Percentiles rank a stretch among this genome's conserved stretches.
phyloP scores from a whole-genome alignment of 2,888 invertebrate genomes.

The Cacoxenus indagator region DNA sequence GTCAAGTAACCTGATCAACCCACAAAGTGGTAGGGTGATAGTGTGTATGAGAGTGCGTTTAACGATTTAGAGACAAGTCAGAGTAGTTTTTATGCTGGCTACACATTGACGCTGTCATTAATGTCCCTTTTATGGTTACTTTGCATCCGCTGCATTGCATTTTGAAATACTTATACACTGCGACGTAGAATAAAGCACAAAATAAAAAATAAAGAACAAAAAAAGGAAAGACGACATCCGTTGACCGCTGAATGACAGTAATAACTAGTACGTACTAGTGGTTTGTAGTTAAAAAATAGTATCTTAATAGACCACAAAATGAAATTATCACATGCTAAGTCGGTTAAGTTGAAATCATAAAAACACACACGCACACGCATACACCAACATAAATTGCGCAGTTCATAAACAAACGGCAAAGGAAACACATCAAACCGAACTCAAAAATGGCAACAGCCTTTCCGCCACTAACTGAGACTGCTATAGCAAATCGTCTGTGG shows the following conservation, averaged over 20 bases:
- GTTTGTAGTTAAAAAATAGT: not conserved
- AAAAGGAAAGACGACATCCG: not conserved
- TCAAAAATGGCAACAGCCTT: not conserved
- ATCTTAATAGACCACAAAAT: not conserved
- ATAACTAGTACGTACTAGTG: too few relatives aligned
- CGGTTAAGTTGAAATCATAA: not conserved
- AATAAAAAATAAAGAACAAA: too few relatives aligned
- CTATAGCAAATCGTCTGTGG: not conserved
- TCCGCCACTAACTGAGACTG: not conserved
- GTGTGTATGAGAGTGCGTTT: too few relatives aligned
- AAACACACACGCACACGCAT: not conserved
- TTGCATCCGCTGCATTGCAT: not conserved
- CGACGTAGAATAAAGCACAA: constrained; percentile 1
- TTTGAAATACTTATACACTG: constrained; percentile 15
- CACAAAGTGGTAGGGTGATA: not conserved
- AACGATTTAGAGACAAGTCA: constrained; percentile 3
- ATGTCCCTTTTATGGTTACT: not conserved
- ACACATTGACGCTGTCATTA: not conserved
- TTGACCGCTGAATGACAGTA: not conserved
- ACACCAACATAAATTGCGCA: not conserved
- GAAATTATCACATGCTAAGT: constrained; percentile 8
- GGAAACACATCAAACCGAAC: not conserved
- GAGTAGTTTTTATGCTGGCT: not conserved
- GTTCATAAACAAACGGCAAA: constrained; percentile 2
- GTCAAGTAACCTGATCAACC: not conserved